Evolutionary conservation across 2,113 vertebrate genomes (phyloP).

Genomic region (Bothrops jararaca): DNA sequence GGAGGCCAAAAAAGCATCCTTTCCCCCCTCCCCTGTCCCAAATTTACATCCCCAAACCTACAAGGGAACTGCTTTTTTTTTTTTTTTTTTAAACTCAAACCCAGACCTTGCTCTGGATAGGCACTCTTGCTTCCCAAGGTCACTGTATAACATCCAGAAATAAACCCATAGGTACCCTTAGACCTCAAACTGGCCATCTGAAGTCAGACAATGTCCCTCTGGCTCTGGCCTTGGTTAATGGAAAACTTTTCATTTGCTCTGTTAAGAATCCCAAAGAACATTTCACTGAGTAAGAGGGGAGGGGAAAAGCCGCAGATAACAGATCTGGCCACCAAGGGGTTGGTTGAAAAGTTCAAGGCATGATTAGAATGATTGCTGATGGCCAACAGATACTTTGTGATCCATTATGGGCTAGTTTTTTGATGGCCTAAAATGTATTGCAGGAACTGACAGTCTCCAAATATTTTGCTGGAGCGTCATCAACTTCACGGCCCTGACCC

Average conservation of each 20-base stretch:
- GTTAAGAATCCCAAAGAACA: background rate
- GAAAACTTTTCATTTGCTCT: constrained; percentile 1
- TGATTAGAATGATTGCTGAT: background rate
- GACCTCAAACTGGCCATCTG: background rate
- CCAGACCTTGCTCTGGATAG: background rate
- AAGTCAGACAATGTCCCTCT: background rate
- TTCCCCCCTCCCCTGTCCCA: too few species aligned
- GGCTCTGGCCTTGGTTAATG: background rate
- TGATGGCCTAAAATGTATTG: background rate
- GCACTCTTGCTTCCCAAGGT: background rate
- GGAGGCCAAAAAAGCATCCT: background rate
- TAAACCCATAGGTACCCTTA: background rate
- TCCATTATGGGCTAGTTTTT: background rate
- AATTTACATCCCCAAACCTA: background rate
- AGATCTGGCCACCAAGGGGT: background rate
- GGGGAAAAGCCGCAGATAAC: background rate
- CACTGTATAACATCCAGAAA: background rate
- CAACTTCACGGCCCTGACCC: background rate
- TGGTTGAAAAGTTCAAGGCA: background rate
- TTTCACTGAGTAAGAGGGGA: background rate
- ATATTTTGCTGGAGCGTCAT: background rate
- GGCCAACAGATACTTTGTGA: too few species aligned
- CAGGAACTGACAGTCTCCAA: background rate
- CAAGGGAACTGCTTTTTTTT: background rate
- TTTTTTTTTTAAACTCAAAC: background rate